These are phyloP conservation scores for Drosophila infuscata DNA, from an alignment of 2,888 invertebrate genomes.

Conservation along the genomic window DNA sequence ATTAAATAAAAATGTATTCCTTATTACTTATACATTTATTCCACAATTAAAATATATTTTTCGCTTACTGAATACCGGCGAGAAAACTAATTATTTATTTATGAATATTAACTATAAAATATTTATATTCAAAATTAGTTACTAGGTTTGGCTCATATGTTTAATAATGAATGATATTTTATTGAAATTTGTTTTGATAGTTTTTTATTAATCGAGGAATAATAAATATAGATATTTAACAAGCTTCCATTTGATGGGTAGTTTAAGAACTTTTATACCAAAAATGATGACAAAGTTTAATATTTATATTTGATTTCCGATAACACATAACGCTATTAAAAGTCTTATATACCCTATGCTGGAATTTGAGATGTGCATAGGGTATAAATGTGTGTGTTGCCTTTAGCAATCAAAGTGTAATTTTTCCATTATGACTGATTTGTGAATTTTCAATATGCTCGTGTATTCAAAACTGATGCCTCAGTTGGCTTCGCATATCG, in stretches of 20 bases:
- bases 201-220: neutral
- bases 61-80: neutral
- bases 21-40: neutral
- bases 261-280: no score
- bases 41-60: neutral
- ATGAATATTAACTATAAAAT: neutral
- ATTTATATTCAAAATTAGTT: neutral
- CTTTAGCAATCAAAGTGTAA: conserved; percentile 1
- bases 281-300: no score
- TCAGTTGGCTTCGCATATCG: conserved; percentile 9
- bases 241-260: neutral
- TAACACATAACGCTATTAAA: no score
- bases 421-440: conserved; percentile 27
- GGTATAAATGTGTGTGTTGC: conserved; percentile 1
- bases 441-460: conserved; percentile 7
- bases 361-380: neutral
- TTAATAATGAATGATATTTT: neutral
- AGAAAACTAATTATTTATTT: neutral
- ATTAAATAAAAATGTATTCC: neutral
- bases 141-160: neutral
- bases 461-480: conserved; percentile 25
- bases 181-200: neutral
- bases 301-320: neutral
- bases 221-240: neutral
- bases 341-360: neutral